These are phyloP conservation scores for Pelecanoides urinatrix DNA, from an alignment of 2,113 vertebrate genomes.

Conservation along the genomic window DNA sequence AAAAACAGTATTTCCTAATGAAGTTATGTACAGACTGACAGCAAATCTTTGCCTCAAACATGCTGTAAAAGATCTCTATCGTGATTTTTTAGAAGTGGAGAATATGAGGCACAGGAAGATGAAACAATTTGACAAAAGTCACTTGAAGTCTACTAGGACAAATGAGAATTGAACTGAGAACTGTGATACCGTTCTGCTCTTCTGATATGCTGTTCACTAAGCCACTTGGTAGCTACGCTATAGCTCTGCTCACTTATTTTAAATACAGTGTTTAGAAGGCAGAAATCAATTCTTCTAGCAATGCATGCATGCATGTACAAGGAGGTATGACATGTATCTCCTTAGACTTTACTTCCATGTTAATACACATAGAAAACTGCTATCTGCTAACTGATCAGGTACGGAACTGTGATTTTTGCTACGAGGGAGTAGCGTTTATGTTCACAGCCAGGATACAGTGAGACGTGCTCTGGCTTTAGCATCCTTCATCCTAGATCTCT, in stretches of 20 bases:
- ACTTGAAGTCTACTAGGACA: not conserved
- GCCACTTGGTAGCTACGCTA: accelerated
- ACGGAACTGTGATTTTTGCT: not conserved
- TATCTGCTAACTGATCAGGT: not conserved
- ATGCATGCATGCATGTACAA: not conserved
- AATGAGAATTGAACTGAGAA: not conserved
- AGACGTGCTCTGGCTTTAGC: not conserved
- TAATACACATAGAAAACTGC: not conserved
- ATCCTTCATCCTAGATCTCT: not conserved
- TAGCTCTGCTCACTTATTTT: not conserved
- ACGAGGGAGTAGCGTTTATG: accelerated
- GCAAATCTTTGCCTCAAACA: not conserved
- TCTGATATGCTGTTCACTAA: not conserved
- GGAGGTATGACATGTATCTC: not conserved
- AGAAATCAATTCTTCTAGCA: not conserved
- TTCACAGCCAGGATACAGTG: not conserved
- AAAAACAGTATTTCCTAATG: not conserved
- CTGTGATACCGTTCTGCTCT: not conserved
- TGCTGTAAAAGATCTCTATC: not conserved
- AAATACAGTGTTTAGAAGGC: not conserved
- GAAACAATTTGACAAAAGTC: not conserved
- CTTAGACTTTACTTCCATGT: not conserved
- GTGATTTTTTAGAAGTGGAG: not conserved
- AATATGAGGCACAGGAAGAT: not conserved
- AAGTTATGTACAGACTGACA: not conserved